Evolutionary conservation across 2,888 invertebrate genomes (phyloP).

Genomic region (Standfussiana lucernea): DNA sequence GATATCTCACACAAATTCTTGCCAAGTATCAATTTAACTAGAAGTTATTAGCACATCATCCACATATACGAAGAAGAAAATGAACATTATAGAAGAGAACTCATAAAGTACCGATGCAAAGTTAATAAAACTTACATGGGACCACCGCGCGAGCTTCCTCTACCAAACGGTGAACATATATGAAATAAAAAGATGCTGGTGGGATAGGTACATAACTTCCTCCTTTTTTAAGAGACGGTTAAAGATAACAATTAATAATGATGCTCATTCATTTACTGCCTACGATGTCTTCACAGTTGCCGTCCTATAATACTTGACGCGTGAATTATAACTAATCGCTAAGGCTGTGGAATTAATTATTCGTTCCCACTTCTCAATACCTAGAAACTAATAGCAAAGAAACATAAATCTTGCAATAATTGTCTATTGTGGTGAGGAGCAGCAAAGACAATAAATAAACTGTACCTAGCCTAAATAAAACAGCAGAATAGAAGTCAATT

Average conservation of each 20-base stretch:
- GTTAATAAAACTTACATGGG: too few relatives aligned
- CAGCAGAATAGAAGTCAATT: conserved; percentile 10
- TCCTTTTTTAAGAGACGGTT: too few relatives aligned
- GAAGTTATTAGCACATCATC: too few relatives aligned
- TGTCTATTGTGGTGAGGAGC: conserved; percentile 45
- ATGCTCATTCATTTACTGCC: background rate
- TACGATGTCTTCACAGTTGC: conserved; percentile 9
- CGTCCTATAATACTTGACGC: conserved; percentile 26
- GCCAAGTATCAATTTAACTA: too few relatives aligned
- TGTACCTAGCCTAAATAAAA: conserved; percentile 47
- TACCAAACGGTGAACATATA: too few relatives aligned
- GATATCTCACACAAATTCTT: too few relatives aligned
- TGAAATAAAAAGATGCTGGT: too few relatives aligned
- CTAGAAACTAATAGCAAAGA: conserved; percentile 42
- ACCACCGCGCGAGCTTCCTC: too few relatives aligned
- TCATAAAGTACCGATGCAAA: too few relatives aligned
- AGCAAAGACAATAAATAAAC: conserved; percentile 39
- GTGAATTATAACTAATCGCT: conserved; percentile 29
- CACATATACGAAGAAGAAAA: too few relatives aligned
- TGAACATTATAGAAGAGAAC: too few relatives aligned
- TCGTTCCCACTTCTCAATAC: conserved; percentile 60
- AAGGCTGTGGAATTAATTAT: conserved; percentile 55
- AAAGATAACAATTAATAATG: conserved; percentile 4
- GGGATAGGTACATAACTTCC: too few relatives aligned
- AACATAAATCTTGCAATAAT: conserved; percentile 62